Evolutionary conservation across 1,140 invertebrate genomes (phyloP), one percentile per base, ranked within the genome.

Genomic region (Homalodisca vitripennis): DNA sequence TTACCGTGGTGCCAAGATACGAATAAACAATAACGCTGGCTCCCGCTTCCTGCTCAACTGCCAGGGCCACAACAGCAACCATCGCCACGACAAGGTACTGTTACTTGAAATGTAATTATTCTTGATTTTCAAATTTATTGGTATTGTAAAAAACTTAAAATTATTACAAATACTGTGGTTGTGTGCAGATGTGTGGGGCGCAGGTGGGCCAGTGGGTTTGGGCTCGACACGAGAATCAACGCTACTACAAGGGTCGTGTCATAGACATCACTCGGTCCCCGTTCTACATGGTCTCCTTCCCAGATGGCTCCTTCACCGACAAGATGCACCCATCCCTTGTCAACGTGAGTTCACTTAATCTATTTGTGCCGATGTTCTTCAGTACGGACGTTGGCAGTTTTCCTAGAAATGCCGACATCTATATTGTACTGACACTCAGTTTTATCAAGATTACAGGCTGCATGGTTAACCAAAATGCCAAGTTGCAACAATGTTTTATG

Each of bases 261-360:
- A 71, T 78, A 1, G 79, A 81, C 20, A 82, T 84, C 22, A 77
- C 82, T 30, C 77, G 80, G 26, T 80, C 83, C 29, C 75, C 81
- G 29, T 85, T 84, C 72, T 87, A 85, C 72, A 83, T 83, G 74
- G 85, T 89, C 1, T 84, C 85, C 27, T 90, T 90, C 77, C 81
- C 82, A 47, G 88, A 90, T 76, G 81, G 84, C 2, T 88, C 87
- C 51, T 86, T 84, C 71, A 86, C 84, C 57, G 82, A 87, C 64
- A 85, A 89, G 78, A 74, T 86, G 1, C 83, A 80, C 67, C 84
- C 85, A 34, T 78, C 82, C 51, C 83, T 85, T 76, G 80, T 86
- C 67, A 76, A 74, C 27, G 82, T 83, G 71, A 60, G 55, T 60
- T 26, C 34, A 41, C 17, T 41, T 41, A 17, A n/a, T n/a, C n/a